phyloP scores from a whole-genome alignment of 1,140 invertebrate genomes.

The Drosophila kurseongensis region DNA sequence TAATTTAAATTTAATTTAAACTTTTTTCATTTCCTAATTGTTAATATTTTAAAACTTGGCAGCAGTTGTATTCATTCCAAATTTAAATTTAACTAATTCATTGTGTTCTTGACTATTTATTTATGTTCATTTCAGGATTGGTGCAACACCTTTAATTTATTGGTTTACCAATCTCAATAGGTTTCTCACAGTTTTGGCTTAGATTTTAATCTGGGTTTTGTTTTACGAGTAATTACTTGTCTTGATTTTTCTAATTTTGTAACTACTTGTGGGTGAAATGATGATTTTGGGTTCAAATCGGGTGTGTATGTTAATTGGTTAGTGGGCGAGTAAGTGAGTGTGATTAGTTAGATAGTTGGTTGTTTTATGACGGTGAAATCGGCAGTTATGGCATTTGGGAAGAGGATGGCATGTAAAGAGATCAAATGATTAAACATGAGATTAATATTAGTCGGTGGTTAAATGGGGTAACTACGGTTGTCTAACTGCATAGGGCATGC shows the following conservation, averaged over 20 bases:
- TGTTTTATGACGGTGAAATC: constrained; percentile 26
- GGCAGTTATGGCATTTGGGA: constrained; percentile 56
- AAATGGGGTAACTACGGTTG: constrained; percentile 3
- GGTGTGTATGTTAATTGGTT: constrained; percentile 4
- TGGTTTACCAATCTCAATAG: constrained; percentile 16
- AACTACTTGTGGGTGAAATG: constrained; percentile 47
- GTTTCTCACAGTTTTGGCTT: constrained; percentile 22
- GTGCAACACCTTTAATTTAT: not conserved
- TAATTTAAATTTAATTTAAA: too few species aligned
- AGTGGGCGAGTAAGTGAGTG: constrained; percentile 3
- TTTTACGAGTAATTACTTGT: not conserved
- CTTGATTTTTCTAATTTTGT: constrained; percentile 50
- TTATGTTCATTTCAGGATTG: not conserved
- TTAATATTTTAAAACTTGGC: too few species aligned
- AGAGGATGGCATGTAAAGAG: constrained; percentile 81
- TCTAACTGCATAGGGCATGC: constrained; percentile 4
- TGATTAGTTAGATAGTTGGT: constrained; percentile 16
- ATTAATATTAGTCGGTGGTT: constrained; percentile 47
- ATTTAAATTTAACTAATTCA: not conserved
- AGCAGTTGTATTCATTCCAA: too few species aligned
- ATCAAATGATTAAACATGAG: constrained; percentile 65
- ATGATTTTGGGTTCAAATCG: constrained; percentile 2
- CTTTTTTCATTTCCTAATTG: too few species aligned
- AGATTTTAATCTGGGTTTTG: constrained; percentile 5
- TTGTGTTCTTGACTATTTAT: not conserved